Evolutionary conservation across 1,140 invertebrate genomes (phyloP).

Genomic region (Bombus sibiricus): DNA sequence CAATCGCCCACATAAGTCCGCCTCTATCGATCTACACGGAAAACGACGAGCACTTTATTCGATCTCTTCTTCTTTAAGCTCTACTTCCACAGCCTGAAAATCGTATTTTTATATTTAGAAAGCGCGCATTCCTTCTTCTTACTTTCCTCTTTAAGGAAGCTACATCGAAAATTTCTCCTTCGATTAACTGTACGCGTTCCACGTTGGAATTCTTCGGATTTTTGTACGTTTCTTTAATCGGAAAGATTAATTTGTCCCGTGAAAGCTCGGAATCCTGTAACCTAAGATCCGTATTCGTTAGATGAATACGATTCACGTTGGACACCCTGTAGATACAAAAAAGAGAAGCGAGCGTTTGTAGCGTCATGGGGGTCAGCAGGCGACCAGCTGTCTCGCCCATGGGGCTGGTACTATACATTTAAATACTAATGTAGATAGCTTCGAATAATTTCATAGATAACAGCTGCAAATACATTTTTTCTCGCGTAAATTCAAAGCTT

Average conservation of each 20-base stretch:
- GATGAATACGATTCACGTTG: neutral
- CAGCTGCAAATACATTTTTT: no score
- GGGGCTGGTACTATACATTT: conserved; percentile 56
- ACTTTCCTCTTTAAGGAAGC: no score
- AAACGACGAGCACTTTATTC: neutral
- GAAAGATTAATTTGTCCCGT: neutral
- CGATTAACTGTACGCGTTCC: neutral
- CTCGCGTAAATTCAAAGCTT: no score
- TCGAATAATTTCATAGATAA: neutral
- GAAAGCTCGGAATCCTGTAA: neutral
- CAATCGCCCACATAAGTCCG: neutral
- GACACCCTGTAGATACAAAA: conserved; percentile 54
- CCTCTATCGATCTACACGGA: no score
- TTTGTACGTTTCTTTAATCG: neutral
- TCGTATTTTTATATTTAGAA: no score
- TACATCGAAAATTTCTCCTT: neutral
- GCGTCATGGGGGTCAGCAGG: conserved; percentile 74
- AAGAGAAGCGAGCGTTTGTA: conserved; percentile 40
- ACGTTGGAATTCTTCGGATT: neutral
- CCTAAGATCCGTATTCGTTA: neutral
- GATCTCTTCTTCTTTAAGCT: no score
- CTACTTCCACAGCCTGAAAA: no score
- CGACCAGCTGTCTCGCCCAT: conserved; percentile 72
- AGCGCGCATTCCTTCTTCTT: no score
- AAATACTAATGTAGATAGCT: neutral